Evolutionary conservation across 2,888 invertebrate genomes (phyloP), one percentile per base, ranked within the genome.

Genomic region (Hermodice carunculata): DNA sequence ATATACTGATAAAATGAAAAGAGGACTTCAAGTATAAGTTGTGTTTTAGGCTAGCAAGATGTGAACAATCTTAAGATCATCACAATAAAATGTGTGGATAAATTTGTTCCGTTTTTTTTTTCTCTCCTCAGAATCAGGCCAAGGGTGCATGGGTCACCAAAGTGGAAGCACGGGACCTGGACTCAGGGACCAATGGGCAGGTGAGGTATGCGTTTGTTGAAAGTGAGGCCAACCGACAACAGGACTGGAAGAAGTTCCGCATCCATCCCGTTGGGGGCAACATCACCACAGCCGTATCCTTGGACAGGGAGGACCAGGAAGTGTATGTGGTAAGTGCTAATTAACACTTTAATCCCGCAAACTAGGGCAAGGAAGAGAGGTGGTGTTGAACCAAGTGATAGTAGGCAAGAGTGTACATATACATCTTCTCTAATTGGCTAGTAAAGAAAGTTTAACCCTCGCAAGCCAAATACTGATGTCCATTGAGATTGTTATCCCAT

Each of bases 181-280:
- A 95, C 77, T 92, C 92, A 52, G 97, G 96, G 0, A 89, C 90
- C 17, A 97, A 97, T 86, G 96, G 95, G 0, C 91, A 93, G n/a
- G 93, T 97, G 6, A 89, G 93, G 24, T 97, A 94, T 87, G 91
- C 92, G 59, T 89, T 94, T 44, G 87, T 91, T 0, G 64, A 91
- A n/a, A 94, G 95, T 87, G 71, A 71, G 58, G 67, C 69, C 17
- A 61, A 51, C 43, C 28, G 31, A 4, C 53, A 63, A 28, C 48
- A 59, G 37, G 91, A 94, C 76, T 94, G 92, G 90, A 90, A 92
- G 74, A 90, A 92, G 29, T 97, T 97, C 87, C 87, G 90, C 61
- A 90, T 97, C 68, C 92, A 96, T 83, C 90, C 92, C 5, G 88
- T 89, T 26, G 91, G 91, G 0, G 95, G 95, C 0, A 76, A 92